phyloP scores from a whole-genome alignment of 2,797 vertebrate species.

The Catamblyrhynchus diadema region DNA sequence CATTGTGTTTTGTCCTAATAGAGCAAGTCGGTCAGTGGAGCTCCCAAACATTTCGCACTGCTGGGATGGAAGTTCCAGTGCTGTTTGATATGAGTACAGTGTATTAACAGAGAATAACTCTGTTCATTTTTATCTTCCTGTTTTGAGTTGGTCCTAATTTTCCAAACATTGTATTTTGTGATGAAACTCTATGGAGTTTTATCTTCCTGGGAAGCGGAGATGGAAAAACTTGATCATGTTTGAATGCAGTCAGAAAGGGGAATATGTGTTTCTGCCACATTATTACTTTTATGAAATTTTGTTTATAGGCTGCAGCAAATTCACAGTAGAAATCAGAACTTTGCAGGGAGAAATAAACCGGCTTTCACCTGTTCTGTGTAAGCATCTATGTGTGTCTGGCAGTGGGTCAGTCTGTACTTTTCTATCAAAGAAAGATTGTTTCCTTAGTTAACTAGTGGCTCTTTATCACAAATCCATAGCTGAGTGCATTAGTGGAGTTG shows the following conservation, averaged over 20 bases:
- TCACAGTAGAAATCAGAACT: neutral
- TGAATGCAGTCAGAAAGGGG: neutral
- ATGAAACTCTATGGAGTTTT: neutral
- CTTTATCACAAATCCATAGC: neutral
- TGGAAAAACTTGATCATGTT: neutral
- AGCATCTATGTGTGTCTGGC: rapidly evolving
- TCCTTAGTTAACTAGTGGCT: neutral
- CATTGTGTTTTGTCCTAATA: neutral
- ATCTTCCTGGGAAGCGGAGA: neutral
- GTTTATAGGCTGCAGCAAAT: neutral
- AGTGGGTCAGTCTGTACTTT: neutral
- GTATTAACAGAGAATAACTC: neutral
- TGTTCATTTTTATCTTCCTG: neutral
- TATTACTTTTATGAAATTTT: neutral
- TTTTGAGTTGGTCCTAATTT: neutral
- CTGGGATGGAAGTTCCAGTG: neutral
- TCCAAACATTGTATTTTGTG: neutral
- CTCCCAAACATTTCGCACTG: neutral
- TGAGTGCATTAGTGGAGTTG: neutral
- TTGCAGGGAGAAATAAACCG: neutral
- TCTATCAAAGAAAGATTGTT: neutral
- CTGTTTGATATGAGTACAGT: neutral
- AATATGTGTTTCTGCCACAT: neutral
- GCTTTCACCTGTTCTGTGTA: neutral
- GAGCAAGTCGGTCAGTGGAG: neutral